Evolutionary conservation across 2,888 invertebrate genomes (phyloP), one percentile per base, ranked within the genome.

Genomic region (Hyppa rectilinea): DNA sequence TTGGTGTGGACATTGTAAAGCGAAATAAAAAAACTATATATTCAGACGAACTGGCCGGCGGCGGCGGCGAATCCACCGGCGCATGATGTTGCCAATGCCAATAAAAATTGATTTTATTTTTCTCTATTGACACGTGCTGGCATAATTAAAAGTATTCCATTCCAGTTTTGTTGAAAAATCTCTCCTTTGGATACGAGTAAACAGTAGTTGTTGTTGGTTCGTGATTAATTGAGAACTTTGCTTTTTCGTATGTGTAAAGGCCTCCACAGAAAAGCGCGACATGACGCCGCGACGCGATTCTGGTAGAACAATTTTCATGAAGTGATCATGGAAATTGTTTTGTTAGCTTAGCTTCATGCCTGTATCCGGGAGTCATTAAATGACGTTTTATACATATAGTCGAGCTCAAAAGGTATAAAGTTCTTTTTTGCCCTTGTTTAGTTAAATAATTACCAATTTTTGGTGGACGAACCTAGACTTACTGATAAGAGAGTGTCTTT

Each of bases 81-180:
- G 85, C 85, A 84, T 84, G 84, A 85, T 84, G 84, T 82, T 81
- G 75, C 80, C 74, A 78, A 61, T 83, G 81, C 82, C 86, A 84
- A 83, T 82, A 84, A 76, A 86, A 87, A 86, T 80, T 83, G 80
- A 87, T 87, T 90, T 87, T 85, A 84, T 88, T 88, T 85, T 71
- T 71, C 78, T 85, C 78, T 85, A 88, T 87, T 87, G 86, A 87
- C 85, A 85, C 80, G 74, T 72, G 76, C 78, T 78, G 78, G 71
- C 76, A 81, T 83, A 85, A 87, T 88, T 88, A 85, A 87, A 86
- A 82, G 66, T 34, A 52, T 61, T 53, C 43, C 29, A 52, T 61
- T 56, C 43, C 40, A 26, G 17, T 53, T 53, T 58, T 66, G 38
- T 45, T 53, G 12, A 36, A 64, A 45, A 52, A 60, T 53, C 31